These are phyloP conservation scores for Acleris sparsana DNA, from an alignment of 2,888 invertebrate genomes.

Conservation along the genomic window DNA sequence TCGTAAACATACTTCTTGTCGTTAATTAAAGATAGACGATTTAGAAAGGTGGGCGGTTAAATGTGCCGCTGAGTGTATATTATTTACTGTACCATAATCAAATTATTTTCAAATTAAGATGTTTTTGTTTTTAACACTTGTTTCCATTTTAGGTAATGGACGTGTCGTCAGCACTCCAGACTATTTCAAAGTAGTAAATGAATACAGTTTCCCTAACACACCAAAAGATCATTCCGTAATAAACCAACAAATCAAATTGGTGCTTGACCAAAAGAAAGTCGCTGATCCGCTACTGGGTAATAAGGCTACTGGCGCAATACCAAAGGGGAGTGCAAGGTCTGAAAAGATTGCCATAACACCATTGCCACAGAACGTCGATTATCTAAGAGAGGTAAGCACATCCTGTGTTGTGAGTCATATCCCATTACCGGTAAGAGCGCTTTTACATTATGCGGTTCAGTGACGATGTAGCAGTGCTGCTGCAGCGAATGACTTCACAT, in stretches of 20 bases:
- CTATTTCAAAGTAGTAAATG: conserved; percentile 75
- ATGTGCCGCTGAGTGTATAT: no score
- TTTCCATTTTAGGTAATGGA: conserved; percentile 54
- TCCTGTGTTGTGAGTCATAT: no score
- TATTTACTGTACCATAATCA: no score
- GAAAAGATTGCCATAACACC: conserved; percentile 63
- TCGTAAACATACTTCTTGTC: no score
- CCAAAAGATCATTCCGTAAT: conserved; percentile 50
- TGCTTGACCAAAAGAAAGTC: conserved; percentile 60
- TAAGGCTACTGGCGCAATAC: conserved; percentile 51
- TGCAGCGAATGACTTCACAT: no score
- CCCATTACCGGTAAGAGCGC: no score
- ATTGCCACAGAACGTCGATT: conserved; percentile 51
- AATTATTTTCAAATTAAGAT: no score
- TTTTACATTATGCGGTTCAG: no score
- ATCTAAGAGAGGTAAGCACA: conserved; percentile 55
- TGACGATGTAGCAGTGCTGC: no score
- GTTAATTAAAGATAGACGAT: no score
- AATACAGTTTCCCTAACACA: conserved; percentile 50
- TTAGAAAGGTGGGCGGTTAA: no score
- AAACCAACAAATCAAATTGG: conserved; percentile 55
- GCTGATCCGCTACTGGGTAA: conserved; percentile 56
- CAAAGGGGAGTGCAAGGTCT: conserved; percentile 59
- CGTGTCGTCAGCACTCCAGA: conserved; percentile 54
- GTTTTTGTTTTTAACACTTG: not conserved